These are phyloP conservation scores for Myripristis murdjan DNA, from an alignment of 2,797 vertebrate genomes.

Conservation along the genomic window DNA sequence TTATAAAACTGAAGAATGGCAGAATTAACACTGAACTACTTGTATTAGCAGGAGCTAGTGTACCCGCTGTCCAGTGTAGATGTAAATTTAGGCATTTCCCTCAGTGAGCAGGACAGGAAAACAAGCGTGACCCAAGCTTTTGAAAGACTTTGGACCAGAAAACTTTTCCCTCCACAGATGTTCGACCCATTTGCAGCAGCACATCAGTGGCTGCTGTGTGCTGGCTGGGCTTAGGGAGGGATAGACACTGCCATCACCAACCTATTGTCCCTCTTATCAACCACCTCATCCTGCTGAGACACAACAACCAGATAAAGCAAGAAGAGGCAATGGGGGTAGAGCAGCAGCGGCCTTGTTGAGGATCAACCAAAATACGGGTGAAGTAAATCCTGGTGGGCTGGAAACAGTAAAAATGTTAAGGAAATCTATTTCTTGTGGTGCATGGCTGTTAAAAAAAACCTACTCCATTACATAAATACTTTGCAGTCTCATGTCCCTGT, in stretches of 20 bases:
- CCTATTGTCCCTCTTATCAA: conserved; percentile 15
- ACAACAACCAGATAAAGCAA: conserved; percentile 26
- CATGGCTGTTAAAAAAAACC: neutral
- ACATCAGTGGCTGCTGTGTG: neutral
- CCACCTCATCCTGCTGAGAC: conserved; percentile 36
- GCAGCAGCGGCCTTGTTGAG: conserved; percentile 21
- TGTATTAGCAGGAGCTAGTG: neutral
- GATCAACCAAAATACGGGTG: conserved; percentile 7
- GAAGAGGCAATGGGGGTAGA: neutral
- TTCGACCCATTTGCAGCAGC: neutral
- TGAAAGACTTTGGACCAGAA: neutral
- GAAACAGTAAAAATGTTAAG: neutral
- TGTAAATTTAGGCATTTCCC: neutral
- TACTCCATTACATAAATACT: neutral
- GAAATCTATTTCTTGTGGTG: neutral
- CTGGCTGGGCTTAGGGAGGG: neutral
- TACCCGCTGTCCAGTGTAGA: neutral
- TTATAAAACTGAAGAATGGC: too few relatives aligned
- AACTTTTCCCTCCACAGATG: neutral
- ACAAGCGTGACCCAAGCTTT: neutral
- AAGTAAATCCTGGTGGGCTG: conserved; percentile 10
- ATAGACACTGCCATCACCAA: neutral
- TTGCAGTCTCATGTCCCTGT: neutral
- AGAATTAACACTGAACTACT: too few relatives aligned
- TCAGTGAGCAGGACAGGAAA: neutral